A percentile compares a stretch with the other conserved stretches of the same genome.
Evolutionary conservation across 2,888 invertebrate species (phyloP).

Genomic region (Doris montereyensis): DNA sequence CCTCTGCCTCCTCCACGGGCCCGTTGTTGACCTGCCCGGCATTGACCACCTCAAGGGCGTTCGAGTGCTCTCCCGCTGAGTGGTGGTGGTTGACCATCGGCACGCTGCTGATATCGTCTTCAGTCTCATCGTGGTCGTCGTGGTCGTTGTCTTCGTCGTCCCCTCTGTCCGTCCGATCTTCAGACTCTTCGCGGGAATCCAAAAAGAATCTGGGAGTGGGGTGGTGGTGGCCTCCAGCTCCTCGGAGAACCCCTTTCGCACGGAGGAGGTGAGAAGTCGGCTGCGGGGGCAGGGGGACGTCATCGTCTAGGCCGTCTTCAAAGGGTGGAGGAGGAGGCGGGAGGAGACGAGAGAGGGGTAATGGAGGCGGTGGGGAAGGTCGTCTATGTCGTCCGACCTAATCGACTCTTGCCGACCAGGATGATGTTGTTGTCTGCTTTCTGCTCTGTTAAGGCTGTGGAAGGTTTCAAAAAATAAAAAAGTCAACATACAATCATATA

Average conservation of each 20-base stretch:
- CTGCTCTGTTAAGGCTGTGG: background rate
- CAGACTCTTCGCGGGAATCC: background rate
- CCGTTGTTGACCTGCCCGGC: too few relatives aligned
- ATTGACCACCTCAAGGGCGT: too few relatives aligned
- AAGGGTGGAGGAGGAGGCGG: conserved; percentile 59
- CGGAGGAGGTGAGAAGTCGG: background rate
- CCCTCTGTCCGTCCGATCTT: background rate
- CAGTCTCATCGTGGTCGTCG: background rate
- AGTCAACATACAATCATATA: too few relatives aligned
- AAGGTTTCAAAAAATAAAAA: too few relatives aligned
- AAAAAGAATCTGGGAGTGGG: too few relatives aligned
- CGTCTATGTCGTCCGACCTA: conserved; percentile 39
- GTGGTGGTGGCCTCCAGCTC: too few relatives aligned
- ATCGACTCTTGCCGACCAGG: conserved; percentile 18
- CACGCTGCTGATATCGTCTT: background rate
- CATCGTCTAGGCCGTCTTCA: conserved; percentile 41
- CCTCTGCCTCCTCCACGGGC: background rate
- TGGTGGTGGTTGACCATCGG: too few relatives aligned
- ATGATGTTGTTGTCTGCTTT: too few relatives aligned
- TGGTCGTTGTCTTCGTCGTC: background rate
- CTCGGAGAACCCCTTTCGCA: background rate
- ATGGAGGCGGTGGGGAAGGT: conserved; percentile 47
- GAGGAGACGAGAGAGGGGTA: conserved; percentile 43
- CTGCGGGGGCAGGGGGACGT: background rate
- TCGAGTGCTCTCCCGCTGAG: too few relatives aligned